Percentiles rank a stretch among this genome's conserved stretches.
phyloP scores from a whole-genome alignment of 2,888 invertebrate species.

The Icerya purchasi region DNA sequence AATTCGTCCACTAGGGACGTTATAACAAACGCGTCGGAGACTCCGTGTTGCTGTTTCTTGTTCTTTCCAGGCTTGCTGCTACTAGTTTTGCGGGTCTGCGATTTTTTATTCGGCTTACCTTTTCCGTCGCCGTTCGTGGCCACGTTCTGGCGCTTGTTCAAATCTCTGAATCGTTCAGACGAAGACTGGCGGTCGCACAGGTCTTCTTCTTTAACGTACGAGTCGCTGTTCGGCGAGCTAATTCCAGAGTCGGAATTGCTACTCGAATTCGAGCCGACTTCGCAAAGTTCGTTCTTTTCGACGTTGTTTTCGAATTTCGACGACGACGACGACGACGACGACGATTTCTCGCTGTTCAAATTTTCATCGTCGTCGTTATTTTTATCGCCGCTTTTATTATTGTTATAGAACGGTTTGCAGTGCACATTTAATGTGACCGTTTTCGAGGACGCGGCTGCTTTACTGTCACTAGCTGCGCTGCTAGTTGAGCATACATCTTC shows the following conservation, averaged over 20 bases:
- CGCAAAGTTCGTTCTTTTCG: neutral
- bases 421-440: neutral
- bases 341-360: conserved; percentile 1
- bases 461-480: conserved; percentile 2
- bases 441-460: neutral
- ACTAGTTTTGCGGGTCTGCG: neutral
- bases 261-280: neutral
- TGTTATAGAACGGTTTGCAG: neutral
- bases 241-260: conserved; percentile 14
- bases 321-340: no score
- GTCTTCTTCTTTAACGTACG: no score
- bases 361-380: neutral
- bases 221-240: conserved; percentile 15
- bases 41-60: neutral
- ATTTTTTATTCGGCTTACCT: conserved; percentile 4
- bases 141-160: neutral
- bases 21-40: neutral
- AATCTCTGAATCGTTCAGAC: neutral
- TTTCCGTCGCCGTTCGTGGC: neutral
- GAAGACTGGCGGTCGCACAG: neutral
- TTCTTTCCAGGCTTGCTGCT: neutral
- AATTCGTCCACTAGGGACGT: neutral
- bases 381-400: neutral
- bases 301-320: neutral
- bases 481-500: no score